These are phyloP conservation scores for Scaptomyza pallida DNA, from an alignment of 1,140 invertebrate species.

Conservation along the genomic window DNA sequence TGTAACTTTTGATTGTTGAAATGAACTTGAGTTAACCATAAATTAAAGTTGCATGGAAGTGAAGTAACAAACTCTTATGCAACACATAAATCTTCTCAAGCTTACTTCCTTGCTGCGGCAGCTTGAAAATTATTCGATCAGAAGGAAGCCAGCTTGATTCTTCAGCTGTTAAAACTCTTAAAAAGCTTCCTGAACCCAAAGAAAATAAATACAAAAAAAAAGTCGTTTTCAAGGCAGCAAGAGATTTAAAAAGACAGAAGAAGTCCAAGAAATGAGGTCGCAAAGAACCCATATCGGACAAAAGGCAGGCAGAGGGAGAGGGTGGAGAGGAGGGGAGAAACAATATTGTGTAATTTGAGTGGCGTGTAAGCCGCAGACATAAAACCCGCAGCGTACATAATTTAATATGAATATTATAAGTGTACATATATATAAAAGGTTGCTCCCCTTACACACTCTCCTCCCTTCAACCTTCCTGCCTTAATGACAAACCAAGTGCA, in stretches of 20 bases:
- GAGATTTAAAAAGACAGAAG: conserved; percentile 14
- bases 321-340: too few relatives aligned
- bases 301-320: too few relatives aligned
- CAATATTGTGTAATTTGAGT: conserved; percentile 69
- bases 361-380: conserved; percentile 72
- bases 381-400: conserved; percentile 68
- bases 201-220: conserved; percentile 2
- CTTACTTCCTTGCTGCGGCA: neutral
- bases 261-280: conserved; percentile 21
- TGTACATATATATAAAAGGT: conserved; percentile 31
- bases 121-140: neutral
- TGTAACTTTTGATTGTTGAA: too few relatives aligned
- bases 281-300: conserved; percentile 16
- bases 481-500: conserved; percentile 75
- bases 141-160: conserved; percentile 13
- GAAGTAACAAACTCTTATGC: too few relatives aligned
- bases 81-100: too few relatives aligned
- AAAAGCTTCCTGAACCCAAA: conserved; percentile 10
- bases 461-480: conserved; percentile 3
- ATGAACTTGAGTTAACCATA: neutral
- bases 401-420: conserved; percentile 80
- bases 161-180: neutral
- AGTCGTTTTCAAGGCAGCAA: conserved; percentile 3
- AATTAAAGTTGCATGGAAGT: too few relatives aligned
- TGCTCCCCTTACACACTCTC: neutral